phyloP scores from a whole-genome alignment of 1,140 invertebrate genomes.

The Harpegnathos saltator region DNA sequence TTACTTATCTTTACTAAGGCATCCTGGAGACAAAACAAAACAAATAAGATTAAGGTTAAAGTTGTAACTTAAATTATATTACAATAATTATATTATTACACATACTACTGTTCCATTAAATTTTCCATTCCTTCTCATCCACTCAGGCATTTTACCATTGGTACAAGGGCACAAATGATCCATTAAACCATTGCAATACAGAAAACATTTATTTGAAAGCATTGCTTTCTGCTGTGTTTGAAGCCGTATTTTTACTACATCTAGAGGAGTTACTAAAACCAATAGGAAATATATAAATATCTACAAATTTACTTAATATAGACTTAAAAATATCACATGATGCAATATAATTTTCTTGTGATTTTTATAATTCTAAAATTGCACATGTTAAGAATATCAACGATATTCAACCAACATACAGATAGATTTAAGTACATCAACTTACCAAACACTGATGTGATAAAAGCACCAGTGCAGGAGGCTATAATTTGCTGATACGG shows the following conservation, averaged over 20 bases:
- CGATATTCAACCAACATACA: not conserved
- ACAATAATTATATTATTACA: conserved; percentile 12
- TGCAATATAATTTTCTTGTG: not conserved
- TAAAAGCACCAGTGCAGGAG: conserved; percentile 94
- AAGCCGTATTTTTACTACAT: conserved; percentile 99
- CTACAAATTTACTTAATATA: conserved; percentile 38
- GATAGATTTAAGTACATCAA: conserved; percentile 55
- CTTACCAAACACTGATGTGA: conserved; percentile 96
- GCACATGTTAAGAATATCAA: not conserved
- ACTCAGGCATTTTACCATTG: conserved; percentile 87
- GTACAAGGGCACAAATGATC: conserved; percentile 98
- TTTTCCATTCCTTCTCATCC: conserved; percentile 90
- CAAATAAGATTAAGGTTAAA: conserved; percentile 10
- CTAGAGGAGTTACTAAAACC: conserved; percentile 97
- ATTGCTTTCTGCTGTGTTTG: conserved; percentile 96
- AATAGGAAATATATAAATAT: conserved; percentile 35
- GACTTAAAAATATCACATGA: not conserved
- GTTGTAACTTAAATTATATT: conserved; percentile 34
- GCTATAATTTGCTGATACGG: conserved; percentile 95
- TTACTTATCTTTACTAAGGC: conserved; percentile 96
- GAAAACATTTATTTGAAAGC: conserved; percentile 95
- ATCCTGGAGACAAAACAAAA: conserved; percentile 90
- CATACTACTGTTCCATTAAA: conserved; percentile 96
- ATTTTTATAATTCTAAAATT: conserved; percentile 9
- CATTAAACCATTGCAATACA: conserved; percentile 99